phyloP scores from a whole-genome alignment of 2,888 invertebrate genomes.

The Lasioglossum marginatum region DNA sequence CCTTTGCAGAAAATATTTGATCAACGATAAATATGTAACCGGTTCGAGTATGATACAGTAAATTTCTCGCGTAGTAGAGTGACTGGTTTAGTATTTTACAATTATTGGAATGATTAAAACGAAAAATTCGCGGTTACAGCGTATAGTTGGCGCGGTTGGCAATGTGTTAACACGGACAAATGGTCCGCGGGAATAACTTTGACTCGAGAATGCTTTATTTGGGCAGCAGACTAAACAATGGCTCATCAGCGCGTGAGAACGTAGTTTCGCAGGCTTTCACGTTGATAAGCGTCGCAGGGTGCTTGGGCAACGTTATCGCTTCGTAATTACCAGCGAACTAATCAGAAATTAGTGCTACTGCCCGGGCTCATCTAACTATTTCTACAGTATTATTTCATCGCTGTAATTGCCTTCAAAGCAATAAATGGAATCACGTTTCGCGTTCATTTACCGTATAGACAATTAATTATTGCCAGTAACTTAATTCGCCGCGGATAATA shows the following conservation, averaged over 20 bases:
- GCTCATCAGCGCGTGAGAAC: constrained; percentile 38
- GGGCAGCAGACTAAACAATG: constrained; percentile 27
- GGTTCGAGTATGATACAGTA: not conserved
- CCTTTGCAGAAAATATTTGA: not conserved
- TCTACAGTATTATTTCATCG: constrained; percentile 51
- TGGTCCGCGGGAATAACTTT: not conserved
- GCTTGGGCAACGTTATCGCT: constrained; percentile 43
- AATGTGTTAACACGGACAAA: constrained; percentile 20
- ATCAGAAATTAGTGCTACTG: constrained; percentile 51
- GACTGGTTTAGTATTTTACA: not conserved
- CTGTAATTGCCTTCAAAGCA: constrained; percentile 34
- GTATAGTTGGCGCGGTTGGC: not conserved
- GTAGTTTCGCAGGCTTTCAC: constrained; percentile 28
- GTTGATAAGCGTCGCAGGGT: constrained; percentile 44
- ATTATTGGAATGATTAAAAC: not conserved
- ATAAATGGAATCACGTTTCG: constrained; percentile 32
- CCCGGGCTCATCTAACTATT: constrained; percentile 40
- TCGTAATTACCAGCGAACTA: constrained; percentile 49
- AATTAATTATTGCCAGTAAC: constrained; percentile 45
- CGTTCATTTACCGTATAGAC: constrained; percentile 45
- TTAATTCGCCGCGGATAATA: constrained; percentile 40
- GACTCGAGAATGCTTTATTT: constrained; percentile 41
- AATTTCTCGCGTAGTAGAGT: not conserved
- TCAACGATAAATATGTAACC: not conserved
- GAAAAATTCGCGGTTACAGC: not conserved